These are phyloP conservation scores for Neomicropteryx cornuta DNA, from an alignment of 1,140 invertebrate species.

Conservation along the genomic window DNA sequence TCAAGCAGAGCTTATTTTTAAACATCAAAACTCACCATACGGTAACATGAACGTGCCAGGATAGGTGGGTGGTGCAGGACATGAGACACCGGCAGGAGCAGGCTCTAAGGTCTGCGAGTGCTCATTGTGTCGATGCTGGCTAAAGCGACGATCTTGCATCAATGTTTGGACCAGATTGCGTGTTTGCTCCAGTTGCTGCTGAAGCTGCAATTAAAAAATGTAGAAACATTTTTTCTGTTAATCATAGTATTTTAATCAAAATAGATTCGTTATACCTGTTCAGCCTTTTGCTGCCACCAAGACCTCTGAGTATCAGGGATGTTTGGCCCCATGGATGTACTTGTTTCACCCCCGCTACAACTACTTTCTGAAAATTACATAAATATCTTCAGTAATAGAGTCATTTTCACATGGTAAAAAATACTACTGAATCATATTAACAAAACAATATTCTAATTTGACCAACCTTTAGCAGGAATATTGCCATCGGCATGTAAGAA, in stretches of 20 bases:
- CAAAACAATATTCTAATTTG: too few species aligned
- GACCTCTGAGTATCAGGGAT: slow-evolving; percentile 13
- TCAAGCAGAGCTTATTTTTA: too few species aligned
- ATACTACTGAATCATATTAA: too few species aligned
- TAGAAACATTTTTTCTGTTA: too few species aligned
- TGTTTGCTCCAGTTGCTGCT: slow-evolving; percentile 15
- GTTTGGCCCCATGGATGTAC: slow-evolving; percentile 13
- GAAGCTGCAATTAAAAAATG: slow-evolving; percentile 10
- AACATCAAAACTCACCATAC: too few species aligned
- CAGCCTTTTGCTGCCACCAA: slow-evolving; percentile 16
- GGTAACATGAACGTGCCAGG: slow-evolving; percentile 2
- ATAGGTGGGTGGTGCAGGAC: slow-evolving; percentile 8
- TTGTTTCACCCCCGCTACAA: too few species aligned
- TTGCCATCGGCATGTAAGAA: too few species aligned
- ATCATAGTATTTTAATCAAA: too few species aligned
- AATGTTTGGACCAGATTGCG: slow-evolving; percentile 13
- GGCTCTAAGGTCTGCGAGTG: slow-evolving; percentile 3
- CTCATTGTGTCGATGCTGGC: slow-evolving; percentile 5
- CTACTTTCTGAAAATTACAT: too few species aligned
- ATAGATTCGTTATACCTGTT: slow-evolving; percentile 12
- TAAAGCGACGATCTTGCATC: slow-evolving; percentile 10
- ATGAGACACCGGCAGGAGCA: slow-evolving; percentile 1
- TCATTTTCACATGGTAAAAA: too few species aligned
- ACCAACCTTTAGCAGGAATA: too few species aligned
- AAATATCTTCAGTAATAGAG: too few species aligned